Conservation (phyloP, 2,888 invertebrate genomes). For the Flexamia atlantica region DNA sequence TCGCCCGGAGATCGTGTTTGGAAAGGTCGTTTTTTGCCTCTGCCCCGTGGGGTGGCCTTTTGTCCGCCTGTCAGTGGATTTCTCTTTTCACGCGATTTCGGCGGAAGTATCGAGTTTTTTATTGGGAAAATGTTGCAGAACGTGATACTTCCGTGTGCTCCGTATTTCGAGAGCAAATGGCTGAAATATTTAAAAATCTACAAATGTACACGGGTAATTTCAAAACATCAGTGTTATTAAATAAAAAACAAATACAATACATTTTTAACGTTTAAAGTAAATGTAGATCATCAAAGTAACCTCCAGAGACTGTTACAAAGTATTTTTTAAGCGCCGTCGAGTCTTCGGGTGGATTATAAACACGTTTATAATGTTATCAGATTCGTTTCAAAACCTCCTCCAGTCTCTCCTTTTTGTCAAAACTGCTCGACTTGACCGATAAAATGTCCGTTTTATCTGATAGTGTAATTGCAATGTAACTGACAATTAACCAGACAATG, state of each 20-base stretch:
- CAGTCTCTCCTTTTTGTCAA: background rate
- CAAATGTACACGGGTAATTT: too few relatives aligned
- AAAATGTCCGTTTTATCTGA: background rate
- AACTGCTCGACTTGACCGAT: background rate
- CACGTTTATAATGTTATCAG: background rate
- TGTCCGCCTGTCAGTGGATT: slow-evolving; percentile 18
- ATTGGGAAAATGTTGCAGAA: background rate
- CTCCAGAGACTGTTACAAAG: too few relatives aligned
- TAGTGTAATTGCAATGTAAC: background rate
- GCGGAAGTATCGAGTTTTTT: slow-evolving; percentile 35
- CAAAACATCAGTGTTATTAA: too few relatives aligned
- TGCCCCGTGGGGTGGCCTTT: slow-evolving; percentile 6
- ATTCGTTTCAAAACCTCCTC: background rate
- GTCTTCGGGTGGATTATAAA: background rate
- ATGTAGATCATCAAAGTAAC: too few relatives aligned
- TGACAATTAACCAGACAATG: background rate
- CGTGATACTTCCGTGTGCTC: background rate
- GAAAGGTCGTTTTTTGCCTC: slow-evolving; percentile 8
- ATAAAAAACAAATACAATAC: too few relatives aligned
- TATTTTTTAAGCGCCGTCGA: too few relatives aligned
- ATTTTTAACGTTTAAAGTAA: too few relatives aligned
- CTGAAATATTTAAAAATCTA: too few relatives aligned
- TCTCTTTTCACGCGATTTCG: slow-evolving; percentile 33
- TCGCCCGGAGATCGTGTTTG: slow-evolving; percentile 18
- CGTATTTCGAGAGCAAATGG: background rate